Conservation (phyloP, 2,113 vertebrate genomes). For the Ageneiosus marmoratus region DNA sequence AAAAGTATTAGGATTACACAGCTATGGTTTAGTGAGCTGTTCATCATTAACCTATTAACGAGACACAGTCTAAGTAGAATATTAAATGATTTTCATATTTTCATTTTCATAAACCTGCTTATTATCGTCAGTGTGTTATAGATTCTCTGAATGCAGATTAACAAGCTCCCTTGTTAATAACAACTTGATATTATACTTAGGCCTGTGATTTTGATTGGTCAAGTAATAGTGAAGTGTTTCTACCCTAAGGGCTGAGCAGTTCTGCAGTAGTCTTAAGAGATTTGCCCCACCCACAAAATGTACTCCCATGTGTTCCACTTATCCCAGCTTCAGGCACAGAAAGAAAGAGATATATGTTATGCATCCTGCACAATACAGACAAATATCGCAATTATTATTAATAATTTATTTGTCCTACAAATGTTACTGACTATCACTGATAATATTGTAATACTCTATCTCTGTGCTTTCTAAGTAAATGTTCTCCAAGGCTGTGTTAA, state of each 20-base stretch:
- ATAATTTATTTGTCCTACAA: neutral
- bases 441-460: neutral
- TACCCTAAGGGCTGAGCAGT: slow-evolving; percentile 11
- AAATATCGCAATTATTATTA: neutral
- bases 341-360: neutral
- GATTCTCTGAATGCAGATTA: neutral
- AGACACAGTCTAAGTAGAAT: neutral
- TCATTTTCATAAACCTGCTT: neutral
- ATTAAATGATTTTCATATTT: slow-evolving; percentile 4
- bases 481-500: neutral
- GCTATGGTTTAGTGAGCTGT: neutral
- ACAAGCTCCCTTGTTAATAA: slow-evolving; percentile 9
- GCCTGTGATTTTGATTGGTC: slow-evolving; percentile 16
- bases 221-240: slow-evolving; percentile 11
- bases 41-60: neutral
- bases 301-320: slow-evolving; percentile 28
- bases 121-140: neutral
- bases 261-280: slow-evolving; percentile 7
- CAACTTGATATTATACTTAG: neutral
- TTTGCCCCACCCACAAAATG: neutral
- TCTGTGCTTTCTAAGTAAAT: neutral
- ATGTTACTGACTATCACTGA: no score
- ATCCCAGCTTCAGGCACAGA: neutral
- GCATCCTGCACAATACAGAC: slow-evolving; percentile 1
- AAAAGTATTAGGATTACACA: neutral